Percentiles rank a stretch among this genome's conserved stretches.
Evolutionary conservation across 2,888 invertebrate species (phyloP).

Genomic region (Ommatoiulus sabulosus): DNA sequence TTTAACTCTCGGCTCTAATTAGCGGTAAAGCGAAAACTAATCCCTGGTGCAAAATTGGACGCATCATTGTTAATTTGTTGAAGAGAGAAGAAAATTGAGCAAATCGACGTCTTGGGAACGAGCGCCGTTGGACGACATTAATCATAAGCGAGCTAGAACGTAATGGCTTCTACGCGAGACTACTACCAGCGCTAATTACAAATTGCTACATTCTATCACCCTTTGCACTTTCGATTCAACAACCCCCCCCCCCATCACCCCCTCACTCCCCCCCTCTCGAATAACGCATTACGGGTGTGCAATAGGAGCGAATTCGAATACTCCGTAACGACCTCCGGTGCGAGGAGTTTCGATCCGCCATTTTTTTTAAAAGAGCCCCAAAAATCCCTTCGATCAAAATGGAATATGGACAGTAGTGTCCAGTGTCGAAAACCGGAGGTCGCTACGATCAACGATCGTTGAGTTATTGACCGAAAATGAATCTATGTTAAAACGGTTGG

Average conservation of each 20-base stretch:
- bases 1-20: conserved; percentile 34
- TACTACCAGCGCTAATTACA: not conserved
- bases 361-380: too few species aligned
- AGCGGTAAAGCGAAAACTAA: conserved; percentile 34
- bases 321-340: too few species aligned
- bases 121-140: conserved; percentile 34
- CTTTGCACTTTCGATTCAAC: not conserved
- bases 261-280: too few species aligned
- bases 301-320: too few species aligned
- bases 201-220: not conserved
- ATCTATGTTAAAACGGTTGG: too few species aligned
- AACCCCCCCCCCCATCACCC: not conserved
- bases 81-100: conserved; percentile 34
- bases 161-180: not conserved
- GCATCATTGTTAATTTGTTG: conserved; percentile 11
- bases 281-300: too few species aligned
- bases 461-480: too few species aligned
- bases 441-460: too few species aligned
- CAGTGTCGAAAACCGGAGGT: too few species aligned
- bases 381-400: too few species aligned
- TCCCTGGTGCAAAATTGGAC: conserved; percentile 27
- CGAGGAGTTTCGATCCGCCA: too few species aligned
- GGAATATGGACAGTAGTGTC: too few species aligned
- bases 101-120: conserved; percentile 34
- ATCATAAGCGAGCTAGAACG: not conserved